A percentile compares a stretch with the other conserved stretches of the same genome.
Conservation (phyloP, 2,797 vertebrate species). For the Sebastes jordani region DNA sequence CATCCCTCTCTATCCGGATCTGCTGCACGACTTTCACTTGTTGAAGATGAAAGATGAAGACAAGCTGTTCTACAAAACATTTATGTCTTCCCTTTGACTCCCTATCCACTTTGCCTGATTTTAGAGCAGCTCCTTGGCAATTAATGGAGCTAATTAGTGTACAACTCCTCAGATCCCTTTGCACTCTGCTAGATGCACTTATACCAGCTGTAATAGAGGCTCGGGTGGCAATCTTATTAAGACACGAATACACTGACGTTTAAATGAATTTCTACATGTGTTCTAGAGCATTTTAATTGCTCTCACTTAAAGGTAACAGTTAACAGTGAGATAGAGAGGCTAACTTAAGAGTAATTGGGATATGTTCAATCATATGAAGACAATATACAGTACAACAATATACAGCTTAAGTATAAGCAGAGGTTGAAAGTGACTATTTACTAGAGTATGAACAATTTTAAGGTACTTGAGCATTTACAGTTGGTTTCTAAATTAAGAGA, state of each 20-base stretch:
- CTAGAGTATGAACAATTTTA: neutral
- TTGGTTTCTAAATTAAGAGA: neutral
- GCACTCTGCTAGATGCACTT: constrained; percentile 14
- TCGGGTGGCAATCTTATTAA: constrained; percentile 9
- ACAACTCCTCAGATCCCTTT: constrained; percentile 37
- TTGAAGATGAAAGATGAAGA: constrained; percentile 27
- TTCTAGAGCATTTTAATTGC: constrained; percentile 9
- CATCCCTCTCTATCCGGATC: neutral
- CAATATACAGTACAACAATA: neutral
- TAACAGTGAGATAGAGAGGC: neutral
- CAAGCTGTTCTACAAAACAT: constrained; percentile 18
- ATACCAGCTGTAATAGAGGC: neutral
- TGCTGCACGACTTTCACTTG: constrained; percentile 18
- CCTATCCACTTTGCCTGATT: constrained; percentile 13
- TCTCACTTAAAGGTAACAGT: neutral
- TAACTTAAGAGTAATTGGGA: neutral
- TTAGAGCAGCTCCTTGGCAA: constrained; percentile 51
- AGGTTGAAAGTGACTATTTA: neutral
- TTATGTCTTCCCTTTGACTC: constrained; percentile 19
- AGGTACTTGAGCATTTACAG: neutral
- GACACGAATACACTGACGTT: neutral
- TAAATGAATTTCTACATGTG: neutral
- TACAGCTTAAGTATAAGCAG: neutral
- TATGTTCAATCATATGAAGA: neutral
- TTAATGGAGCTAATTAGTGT: constrained; percentile 65